phyloP scores from a whole-genome alignment of 2,797 vertebrate genomes.

The Pachyuromys duprasi region DNA sequence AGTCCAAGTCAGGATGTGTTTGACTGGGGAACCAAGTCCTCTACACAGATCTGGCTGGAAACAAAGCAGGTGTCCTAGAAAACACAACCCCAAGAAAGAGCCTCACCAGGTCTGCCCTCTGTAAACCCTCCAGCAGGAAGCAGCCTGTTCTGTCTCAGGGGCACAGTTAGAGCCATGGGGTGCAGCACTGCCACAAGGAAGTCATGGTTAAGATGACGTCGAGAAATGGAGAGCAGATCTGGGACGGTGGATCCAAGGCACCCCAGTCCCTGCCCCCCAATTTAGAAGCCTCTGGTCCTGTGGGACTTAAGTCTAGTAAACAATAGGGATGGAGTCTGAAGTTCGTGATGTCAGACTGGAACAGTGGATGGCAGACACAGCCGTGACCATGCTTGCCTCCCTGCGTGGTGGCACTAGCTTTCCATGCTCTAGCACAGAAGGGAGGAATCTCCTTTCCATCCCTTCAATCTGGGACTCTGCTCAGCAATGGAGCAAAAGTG shows the following conservation, averaged over 20 bases:
- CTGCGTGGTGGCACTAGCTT: neutral
- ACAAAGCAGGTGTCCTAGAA: neutral
- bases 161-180: neutral
- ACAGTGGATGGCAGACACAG: accelerated
- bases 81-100: neutral
- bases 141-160: neutral
- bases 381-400: neutral
- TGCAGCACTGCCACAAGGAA: neutral
- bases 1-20: neutral
- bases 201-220: neutral
- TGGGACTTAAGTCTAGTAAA: neutral
- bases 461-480: neutral
- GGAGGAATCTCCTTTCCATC: neutral
- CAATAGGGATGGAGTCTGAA: neutral
- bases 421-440: too few relatives aligned
- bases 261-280: too few relatives aligned
- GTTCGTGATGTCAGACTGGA: neutral
- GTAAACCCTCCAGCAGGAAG: neutral
- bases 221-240: neutral
- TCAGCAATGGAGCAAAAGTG: accelerated
- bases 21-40: neutral
- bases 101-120: neutral
- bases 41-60: neutral
- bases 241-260: neutral
- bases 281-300: neutral